phyloP scores from a whole-genome alignment of 2,113 vertebrate species.

The Pongo abelii region DNA sequence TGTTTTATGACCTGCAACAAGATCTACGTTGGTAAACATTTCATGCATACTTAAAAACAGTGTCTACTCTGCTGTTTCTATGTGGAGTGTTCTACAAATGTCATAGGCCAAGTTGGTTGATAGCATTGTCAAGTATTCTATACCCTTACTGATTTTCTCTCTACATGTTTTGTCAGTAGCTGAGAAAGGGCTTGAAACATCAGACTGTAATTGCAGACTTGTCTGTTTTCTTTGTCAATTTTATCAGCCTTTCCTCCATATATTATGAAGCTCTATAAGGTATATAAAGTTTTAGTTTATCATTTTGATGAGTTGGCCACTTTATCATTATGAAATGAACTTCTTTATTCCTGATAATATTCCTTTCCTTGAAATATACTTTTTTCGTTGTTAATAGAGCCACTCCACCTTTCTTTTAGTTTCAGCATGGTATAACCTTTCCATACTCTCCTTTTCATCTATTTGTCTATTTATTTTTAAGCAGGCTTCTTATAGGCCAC shows the following conservation, averaged over 20 bases:
- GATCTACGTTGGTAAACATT: not conserved
- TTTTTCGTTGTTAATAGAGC: not conserved
- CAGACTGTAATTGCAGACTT: not conserved
- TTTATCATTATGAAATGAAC: not conserved
- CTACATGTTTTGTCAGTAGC: not conserved
- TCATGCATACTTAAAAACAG: not conserved
- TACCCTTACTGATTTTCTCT: not conserved
- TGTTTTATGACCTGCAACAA: not conserved
- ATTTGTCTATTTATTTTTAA: not conserved
- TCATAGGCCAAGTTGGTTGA: not conserved
- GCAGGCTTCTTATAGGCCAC: not conserved
- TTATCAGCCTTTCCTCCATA: not conserved
- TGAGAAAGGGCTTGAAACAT: not conserved
- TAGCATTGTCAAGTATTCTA: not conserved
- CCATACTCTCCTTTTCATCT: not conserved
- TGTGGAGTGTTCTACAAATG: not conserved
- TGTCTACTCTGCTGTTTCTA: not conserved
- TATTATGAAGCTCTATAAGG: not conserved
- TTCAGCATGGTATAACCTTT: not conserved
- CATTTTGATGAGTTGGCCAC: not conserved
- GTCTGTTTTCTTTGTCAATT: not conserved
- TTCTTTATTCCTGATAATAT: not conserved
- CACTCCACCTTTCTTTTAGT: not conserved
- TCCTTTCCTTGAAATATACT: not conserved
- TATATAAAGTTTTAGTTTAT: not conserved